Evolutionary conservation across 1,140 invertebrate species (phyloP).

Genomic region (Dolichoris vasculosae): DNA sequence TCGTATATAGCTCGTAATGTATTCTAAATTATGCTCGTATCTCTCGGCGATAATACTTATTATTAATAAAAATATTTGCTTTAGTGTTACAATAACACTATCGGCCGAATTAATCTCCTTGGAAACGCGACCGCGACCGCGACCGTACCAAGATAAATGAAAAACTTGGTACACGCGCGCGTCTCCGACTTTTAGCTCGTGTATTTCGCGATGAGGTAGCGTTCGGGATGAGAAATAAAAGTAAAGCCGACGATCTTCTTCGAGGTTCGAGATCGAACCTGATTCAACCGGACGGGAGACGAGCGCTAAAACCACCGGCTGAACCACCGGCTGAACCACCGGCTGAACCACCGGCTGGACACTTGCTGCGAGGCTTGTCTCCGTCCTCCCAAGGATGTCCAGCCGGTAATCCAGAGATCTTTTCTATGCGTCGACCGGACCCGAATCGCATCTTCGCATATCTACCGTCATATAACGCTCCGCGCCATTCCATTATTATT

Average conservation of each 20-base stretch:
- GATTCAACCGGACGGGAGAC: neutral
- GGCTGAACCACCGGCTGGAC: neutral
- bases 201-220: neutral
- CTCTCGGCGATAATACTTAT: neutral
- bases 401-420: neutral
- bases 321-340: neutral
- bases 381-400: neutral
- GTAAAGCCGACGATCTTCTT: neutral
- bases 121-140: no score
- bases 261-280: neutral
- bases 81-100: conserved; percentile 8
- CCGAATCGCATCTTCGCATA: neutral
- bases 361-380: neutral
- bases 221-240: neutral
- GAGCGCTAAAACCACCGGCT: neutral
- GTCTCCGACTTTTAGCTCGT: neutral
- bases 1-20: neutral
- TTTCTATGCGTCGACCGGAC: neutral
- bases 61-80: conserved; percentile 16
- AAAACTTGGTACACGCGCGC: neutral
- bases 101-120: neutral
- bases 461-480: neutral
- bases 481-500: neutral
- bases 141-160: no score
- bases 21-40: conserved; percentile 17